Conservation (phyloP, 2,797 vertebrate species). For the Smutsia temminckii region DNA sequence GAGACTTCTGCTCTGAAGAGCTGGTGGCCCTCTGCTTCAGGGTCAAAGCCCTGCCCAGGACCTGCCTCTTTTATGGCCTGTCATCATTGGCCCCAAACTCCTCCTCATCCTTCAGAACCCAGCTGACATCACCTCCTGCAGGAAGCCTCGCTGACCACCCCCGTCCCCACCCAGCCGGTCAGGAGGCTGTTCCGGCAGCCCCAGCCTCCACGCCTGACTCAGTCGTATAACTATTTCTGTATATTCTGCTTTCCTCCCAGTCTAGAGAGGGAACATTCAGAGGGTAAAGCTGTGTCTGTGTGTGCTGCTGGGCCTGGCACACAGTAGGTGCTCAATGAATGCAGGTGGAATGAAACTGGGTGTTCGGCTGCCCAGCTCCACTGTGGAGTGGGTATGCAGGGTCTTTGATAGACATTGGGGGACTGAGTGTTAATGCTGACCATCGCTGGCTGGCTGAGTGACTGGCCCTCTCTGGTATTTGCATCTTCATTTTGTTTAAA, state of each 20-base stretch:
- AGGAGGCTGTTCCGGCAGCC: background rate
- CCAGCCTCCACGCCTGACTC: background rate
- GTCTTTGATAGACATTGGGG: background rate
- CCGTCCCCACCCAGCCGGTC: too few relatives aligned
- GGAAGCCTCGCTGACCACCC: background rate
- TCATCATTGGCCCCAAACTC: background rate
- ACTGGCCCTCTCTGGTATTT: background rate
- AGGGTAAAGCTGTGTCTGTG: background rate
- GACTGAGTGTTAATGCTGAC: background rate
- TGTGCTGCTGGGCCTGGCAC: background rate
- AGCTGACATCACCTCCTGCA: background rate
- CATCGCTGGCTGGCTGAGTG: background rate
- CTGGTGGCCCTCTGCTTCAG: background rate
- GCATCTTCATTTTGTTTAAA: background rate
- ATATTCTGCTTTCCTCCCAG: background rate
- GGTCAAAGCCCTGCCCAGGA: background rate
- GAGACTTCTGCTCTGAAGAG: background rate
- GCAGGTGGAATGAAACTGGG: background rate
- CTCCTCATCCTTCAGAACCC: background rate
- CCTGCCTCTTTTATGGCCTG: background rate
- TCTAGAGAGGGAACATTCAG: background rate
- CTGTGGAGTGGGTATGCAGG: background rate
- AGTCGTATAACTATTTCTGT: background rate
- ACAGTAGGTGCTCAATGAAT: background rate
- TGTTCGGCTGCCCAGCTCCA: background rate